These are phyloP conservation scores for Pachypeltis micranthus DNA, from an alignment of 1,140 invertebrate genomes.

Conservation along the genomic window DNA sequence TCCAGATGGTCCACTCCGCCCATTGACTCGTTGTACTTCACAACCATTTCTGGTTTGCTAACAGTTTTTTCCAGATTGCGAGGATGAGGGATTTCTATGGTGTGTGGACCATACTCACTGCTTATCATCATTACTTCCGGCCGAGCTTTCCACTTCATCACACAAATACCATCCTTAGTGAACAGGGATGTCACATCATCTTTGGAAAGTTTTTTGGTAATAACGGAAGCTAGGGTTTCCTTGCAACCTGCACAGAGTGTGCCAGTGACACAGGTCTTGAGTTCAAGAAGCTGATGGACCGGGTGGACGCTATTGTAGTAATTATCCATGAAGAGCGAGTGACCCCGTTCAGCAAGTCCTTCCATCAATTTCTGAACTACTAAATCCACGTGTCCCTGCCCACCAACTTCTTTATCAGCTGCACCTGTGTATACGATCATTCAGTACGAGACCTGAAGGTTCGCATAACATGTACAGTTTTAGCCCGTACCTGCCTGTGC, in stretches of 20 bases:
- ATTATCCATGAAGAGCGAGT: slow-evolving; percentile 23
- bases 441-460: slow-evolving; percentile 16
- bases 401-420: slow-evolving; percentile 2
- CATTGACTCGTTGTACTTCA: slow-evolving; percentile 10
- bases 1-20: slow-evolving; percentile 10
- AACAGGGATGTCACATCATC: slow-evolving; percentile 31
- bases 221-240: slow-evolving; percentile 32
- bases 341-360: slow-evolving; percentile 16
- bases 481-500: slow-evolving; percentile 31
- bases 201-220: slow-evolving; percentile 32
- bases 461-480: slow-evolving; percentile 30
- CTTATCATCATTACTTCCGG: slow-evolving; percentile 21
- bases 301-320: slow-evolving; percentile 36
- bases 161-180: slow-evolving; percentile 32
- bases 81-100: background rate
- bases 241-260: slow-evolving; percentile 35
- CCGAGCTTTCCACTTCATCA: slow-evolving; percentile 37
- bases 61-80: background rate
- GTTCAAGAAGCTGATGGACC: slow-evolving; percentile 33
- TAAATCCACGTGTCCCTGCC: slow-evolving; percentile 11
- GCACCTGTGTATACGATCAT: slow-evolving; percentile 17
- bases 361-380: slow-evolving; percentile 19
- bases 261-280: slow-evolving; percentile 37
- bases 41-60: slow-evolving; percentile 5
- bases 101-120: slow-evolving; percentile 13